These are phyloP conservation scores for Apteryx owenii DNA, from an alignment of 2,113 vertebrate genomes.

Conservation along the genomic window DNA sequence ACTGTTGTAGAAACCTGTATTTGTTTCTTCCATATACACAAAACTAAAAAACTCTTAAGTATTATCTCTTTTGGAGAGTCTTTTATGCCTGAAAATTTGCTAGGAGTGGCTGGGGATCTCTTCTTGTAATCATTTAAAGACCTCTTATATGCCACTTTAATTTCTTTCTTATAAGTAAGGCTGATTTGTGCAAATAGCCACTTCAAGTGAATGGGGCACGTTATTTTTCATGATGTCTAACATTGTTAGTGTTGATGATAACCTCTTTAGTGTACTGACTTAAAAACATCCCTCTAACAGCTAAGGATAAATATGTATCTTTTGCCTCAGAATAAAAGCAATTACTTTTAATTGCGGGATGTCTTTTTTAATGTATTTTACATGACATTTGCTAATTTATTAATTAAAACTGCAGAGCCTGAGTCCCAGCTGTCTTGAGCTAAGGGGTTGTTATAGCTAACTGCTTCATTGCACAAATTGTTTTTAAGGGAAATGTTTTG, in stretches of 20 bases:
- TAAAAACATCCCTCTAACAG: not conserved
- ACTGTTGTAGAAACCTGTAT: not conserved
- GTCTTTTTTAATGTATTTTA: not conserved
- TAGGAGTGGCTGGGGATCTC: not conserved
- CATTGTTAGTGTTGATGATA: not conserved
- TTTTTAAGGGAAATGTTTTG: conserved; percentile 14
- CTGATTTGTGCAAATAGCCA: not conserved
- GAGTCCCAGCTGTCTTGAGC: not conserved
- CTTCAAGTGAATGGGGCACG: not conserved
- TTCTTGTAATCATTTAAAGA: not conserved
- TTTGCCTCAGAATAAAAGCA: not conserved
- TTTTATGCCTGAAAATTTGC: not conserved
- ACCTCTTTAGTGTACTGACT: not conserved
- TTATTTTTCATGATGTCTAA: not conserved
- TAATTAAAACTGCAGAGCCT: conserved; percentile 9
- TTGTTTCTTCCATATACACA: not conserved
- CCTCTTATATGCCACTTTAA: not conserved
- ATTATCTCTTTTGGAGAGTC: not conserved
- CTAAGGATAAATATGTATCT: not conserved
- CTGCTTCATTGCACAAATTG: not conserved
- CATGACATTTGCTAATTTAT: not conserved
- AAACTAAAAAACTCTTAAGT: not conserved
- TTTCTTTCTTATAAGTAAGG: not conserved
- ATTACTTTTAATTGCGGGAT: not conserved
- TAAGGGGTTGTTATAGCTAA: not conserved